Evolutionary conservation across 1,140 invertebrate genomes (phyloP), one percentile per base, ranked within the genome.

Genomic region (Oedothorax gibbosus): DNA sequence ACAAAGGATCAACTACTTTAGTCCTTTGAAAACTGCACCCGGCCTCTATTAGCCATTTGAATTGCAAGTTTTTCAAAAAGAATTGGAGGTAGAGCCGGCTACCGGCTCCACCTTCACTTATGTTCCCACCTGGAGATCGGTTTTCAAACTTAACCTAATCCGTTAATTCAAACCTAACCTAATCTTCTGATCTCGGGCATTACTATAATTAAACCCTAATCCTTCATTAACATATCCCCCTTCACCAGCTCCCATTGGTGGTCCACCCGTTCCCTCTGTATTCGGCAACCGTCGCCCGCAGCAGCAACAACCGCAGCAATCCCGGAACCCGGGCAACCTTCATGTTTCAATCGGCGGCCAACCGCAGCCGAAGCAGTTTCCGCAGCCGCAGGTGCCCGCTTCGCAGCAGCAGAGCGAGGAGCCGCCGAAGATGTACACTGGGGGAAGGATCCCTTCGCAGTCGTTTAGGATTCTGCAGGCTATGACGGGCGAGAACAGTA

Each of bases 381-480:
- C 88, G 65, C 85, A 79, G 9, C 86, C 86, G 2, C 14, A 66
- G 20, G 85, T 89, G 68, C 82, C 88, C 54, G 62, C 89, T 20
- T 87, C 88, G 83, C 82, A 88, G 82, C 86, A 86, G 85, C n/a
- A 86, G 88, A 92, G 92, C 86, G 93, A 92, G 51, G 92, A 90
- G 79, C 94, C 95, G 88, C 94, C 94, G 56, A 93, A 93, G 88
- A 95, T 94, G 88, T 97, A 97, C 88, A 94, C 92, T 81, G 95
- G 95, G 82, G 93, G 94, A 88, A 93, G 94, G 87, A 96, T 96
- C 89, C 96, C 96, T 66, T 96, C 95, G 85, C 93, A 95, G 88
- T 96, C 95, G 20, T 97, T 97, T 89, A 93, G 93, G 89, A 94
- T 96, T 88, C 90, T 97, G 57, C 95, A 96, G 90, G 93, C 94